These are phyloP conservation scores for Caenorhabditis sp. DNA, from an alignment of 2,888 invertebrate genomes.

Conservation along the genomic window DNA sequence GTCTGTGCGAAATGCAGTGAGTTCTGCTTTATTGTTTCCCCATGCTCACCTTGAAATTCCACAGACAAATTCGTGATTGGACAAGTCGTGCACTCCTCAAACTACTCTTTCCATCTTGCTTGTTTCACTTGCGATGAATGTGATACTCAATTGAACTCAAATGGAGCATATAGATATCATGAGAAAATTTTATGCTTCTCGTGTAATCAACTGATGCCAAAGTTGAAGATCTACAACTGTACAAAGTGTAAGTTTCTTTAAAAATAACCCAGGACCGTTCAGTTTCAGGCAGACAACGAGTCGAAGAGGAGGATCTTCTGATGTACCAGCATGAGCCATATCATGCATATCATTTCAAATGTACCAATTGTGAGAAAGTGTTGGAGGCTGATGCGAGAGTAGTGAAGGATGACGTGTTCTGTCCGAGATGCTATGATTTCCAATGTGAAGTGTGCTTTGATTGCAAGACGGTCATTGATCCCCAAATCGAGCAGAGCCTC, in stretches of 20 bases:
- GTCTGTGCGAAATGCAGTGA: slow-evolving; percentile 71
- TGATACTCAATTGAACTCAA: slow-evolving; percentile 44
- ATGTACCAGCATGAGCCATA: slow-evolving; percentile 56
- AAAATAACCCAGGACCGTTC: neutral
- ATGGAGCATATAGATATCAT: slow-evolving; percentile 45
- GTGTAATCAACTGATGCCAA: slow-evolving; percentile 66
- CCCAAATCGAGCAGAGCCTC: slow-evolving; percentile 65
- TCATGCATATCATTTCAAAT: slow-evolving; percentile 75
- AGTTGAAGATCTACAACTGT: slow-evolving; percentile 65
- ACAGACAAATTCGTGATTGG: slow-evolving; percentile 67
- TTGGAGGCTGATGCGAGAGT: slow-evolving; percentile 58
- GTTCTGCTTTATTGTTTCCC: slow-evolving; percentile 24
- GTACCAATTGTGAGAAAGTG: slow-evolving; percentile 63
- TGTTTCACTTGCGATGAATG: slow-evolving; percentile 72
- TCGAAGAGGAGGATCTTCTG: slow-evolving; percentile 65
- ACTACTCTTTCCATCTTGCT: slow-evolving; percentile 64
- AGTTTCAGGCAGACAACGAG: slow-evolving; percentile 65
- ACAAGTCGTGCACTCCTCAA: slow-evolving; percentile 64
- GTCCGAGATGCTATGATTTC: slow-evolving; percentile 69
- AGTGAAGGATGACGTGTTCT: slow-evolving; percentile 57
- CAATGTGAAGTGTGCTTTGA: slow-evolving; percentile 68
- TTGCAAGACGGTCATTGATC: slow-evolving; percentile 70
- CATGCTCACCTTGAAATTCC: too few relatives aligned
- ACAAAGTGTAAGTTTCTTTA: slow-evolving; percentile 61
- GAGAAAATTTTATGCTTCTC: slow-evolving; percentile 52